Evolutionary conservation across 2,113 vertebrate species (phyloP).

Genomic region (Papio anubis): DNA sequence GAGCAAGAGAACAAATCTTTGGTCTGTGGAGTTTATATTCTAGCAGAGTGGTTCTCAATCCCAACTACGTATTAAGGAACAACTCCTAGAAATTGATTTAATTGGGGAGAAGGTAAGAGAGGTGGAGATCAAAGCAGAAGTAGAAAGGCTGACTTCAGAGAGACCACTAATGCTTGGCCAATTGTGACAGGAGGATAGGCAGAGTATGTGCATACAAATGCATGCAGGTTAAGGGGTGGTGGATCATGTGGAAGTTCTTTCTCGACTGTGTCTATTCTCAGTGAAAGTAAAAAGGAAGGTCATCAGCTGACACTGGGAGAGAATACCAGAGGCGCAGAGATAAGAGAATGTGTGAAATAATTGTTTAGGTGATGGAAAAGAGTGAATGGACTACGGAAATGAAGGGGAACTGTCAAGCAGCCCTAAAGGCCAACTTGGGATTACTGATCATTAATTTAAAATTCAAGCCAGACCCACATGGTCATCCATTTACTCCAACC

Average conservation of each 20-base stretch:
- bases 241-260: not conserved
- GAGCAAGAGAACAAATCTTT: not conserved
- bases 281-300: not conserved
- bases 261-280: not conserved
- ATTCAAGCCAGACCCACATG: not conserved
- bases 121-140: not conserved
- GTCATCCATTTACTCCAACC: not conserved
- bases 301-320: not conserved
- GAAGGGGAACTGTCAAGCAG: not conserved
- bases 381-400: not conserved
- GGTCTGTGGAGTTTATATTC: not conserved
- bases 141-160: not conserved
- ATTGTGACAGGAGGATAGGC: not conserved
- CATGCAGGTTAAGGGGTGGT: not conserved
- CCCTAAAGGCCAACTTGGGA: not conserved
- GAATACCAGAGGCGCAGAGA: not conserved
- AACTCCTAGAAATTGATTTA: not conserved
- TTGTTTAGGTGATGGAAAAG: not conserved
- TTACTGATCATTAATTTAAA: not conserved
- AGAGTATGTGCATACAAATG: not conserved
- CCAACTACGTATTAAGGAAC: not conserved
- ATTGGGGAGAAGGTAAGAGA: not conserved
- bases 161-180: not conserved
- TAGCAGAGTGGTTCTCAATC: not conserved
- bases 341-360: not conserved